Evolutionary conservation across 2,888 invertebrate genomes (phyloP), one percentile per base, ranked within the genome.

Genomic region (Eilema griseolum): DNA sequence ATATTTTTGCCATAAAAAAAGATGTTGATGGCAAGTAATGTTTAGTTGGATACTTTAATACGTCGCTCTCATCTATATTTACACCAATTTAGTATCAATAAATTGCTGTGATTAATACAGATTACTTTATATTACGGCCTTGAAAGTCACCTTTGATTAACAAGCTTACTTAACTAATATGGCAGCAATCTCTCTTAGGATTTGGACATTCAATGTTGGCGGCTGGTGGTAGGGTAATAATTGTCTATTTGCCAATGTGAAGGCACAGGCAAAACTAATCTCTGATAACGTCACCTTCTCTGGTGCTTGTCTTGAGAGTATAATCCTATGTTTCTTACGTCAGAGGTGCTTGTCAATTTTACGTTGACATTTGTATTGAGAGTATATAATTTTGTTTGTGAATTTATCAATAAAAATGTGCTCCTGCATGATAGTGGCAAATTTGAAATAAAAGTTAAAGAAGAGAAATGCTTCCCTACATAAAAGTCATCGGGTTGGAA

Each of bases 71-170:
- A 10, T n/a, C n/a, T n/a, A 52, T 52, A 52, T n/a, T n/a, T n/a
- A 52, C n/a, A 52, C n/a, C 3, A 16, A 59, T 26, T 59, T 26
- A 59, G 14, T 59, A 8, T 59, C 59, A 59, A 59, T 59, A 59
- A 59, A 26, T 52, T 26, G 20, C 59, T 14, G 59, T 20, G 26
- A 28, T 59, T 59, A 59, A 59, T 20, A 59, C 16, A 59, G 59
- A 59, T 59, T 59, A 26, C 26, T 28, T 26, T 41, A 46, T 41
- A 63, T n/a, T 31, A 31, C n/a, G 69, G 68, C 72, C 75, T 73
- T 31, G 62, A 73, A 75, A 69, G 41, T 73, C 60, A 52, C 63
- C 59, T 61, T 52, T 52, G 52, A 52, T 52, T 52, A n/a, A 52
- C 8, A 52, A n/a, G 5, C 52, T 52, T 52, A 46, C 16, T 52